These are phyloP conservation scores for Chromobotia macracanthus DNA, from an alignment of 2,797 vertebrate species.

Conservation along the genomic window DNA sequence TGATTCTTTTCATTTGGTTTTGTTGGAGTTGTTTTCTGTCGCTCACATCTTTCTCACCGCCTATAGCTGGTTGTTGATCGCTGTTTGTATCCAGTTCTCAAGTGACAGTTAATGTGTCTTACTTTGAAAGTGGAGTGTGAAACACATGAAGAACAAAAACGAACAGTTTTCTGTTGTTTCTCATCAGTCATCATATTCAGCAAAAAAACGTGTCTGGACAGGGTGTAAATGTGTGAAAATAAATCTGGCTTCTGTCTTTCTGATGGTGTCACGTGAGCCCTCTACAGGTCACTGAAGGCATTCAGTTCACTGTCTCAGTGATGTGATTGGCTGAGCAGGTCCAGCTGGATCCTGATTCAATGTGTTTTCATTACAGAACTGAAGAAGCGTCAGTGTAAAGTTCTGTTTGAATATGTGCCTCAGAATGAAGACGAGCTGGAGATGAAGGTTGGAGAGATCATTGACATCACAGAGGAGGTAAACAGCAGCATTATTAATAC, in stretches of 20 bases:
- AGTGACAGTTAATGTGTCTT: too few relatives aligned
- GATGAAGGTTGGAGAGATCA: slow-evolving; percentile 85
- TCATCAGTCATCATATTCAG: too few relatives aligned
- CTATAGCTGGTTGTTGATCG: too few relatives aligned
- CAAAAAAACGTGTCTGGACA: too few relatives aligned
- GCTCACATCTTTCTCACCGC: too few relatives aligned
- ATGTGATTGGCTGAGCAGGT: slow-evolving; percentile 15
- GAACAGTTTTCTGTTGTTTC: too few relatives aligned
- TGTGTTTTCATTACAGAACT: slow-evolving; percentile 73
- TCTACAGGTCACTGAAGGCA: slow-evolving; percentile 15
- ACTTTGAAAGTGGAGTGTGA: too few relatives aligned
- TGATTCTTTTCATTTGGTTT: too few relatives aligned
- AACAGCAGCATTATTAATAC: slow-evolving; percentile 44
- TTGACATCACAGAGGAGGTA: slow-evolving; percentile 92
- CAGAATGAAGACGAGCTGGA: slow-evolving; percentile 94
- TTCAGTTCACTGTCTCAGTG: neutral
- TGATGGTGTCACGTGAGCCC: slow-evolving; percentile 13
- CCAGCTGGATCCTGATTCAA: neutral
- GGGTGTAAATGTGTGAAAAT: too few relatives aligned
- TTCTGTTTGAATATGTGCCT: slow-evolving; percentile 85
- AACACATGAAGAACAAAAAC: too few relatives aligned
- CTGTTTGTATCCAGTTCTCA: too few relatives aligned
- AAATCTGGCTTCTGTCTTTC: slow-evolving; percentile 6
- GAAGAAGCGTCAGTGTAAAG: slow-evolving; percentile 89
- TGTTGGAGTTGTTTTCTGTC: too few relatives aligned